phyloP scores from a whole-genome alignment of 2,113 vertebrate species.

The Callopanchax toddi region DNA sequence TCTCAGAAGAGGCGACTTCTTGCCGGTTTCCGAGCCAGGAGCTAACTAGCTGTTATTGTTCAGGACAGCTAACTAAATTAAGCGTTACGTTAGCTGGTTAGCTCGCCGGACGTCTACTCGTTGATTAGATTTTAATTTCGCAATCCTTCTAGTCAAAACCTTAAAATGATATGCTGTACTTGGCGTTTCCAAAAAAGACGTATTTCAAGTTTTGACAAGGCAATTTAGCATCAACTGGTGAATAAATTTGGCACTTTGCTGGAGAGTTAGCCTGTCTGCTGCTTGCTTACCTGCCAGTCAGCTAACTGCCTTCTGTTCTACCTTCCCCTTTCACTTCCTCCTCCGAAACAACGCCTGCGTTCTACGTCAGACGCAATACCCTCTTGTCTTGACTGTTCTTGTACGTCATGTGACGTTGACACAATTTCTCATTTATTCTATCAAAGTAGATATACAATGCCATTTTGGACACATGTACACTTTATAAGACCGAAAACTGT shows the following conservation, averaged over 20 bases:
- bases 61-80: conserved; percentile 51
- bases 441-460: too few relatives aligned
- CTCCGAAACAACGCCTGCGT: conserved; percentile 50
- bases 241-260: conserved; percentile 60
- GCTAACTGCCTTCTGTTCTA: conserved; percentile 48
- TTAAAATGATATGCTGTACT: not conserved
- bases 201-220: not conserved
- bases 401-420: too few relatives aligned
- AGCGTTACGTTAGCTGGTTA: conserved; percentile 53
- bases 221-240: not conserved
- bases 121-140: conserved; percentile 21
- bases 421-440: too few relatives aligned
- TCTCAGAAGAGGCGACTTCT: conserved; percentile 30
- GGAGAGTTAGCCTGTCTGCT: conserved; percentile 11
- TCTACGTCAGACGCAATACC: conserved; percentile 53
- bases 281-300: conserved; percentile 28
- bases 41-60: conserved; percentile 57
- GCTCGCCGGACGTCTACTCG: conserved; percentile 31
- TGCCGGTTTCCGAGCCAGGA: conserved; percentile 18
- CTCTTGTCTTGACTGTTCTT: not conserved
- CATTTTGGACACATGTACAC: too few relatives aligned
- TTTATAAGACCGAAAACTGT: too few relatives aligned
- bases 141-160: conserved; percentile 9
- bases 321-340: conserved; percentile 76
- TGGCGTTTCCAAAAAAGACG: not conserved